Conservation (phyloP, 2,888 invertebrate genomes). For the Homarus gammarus region DNA sequence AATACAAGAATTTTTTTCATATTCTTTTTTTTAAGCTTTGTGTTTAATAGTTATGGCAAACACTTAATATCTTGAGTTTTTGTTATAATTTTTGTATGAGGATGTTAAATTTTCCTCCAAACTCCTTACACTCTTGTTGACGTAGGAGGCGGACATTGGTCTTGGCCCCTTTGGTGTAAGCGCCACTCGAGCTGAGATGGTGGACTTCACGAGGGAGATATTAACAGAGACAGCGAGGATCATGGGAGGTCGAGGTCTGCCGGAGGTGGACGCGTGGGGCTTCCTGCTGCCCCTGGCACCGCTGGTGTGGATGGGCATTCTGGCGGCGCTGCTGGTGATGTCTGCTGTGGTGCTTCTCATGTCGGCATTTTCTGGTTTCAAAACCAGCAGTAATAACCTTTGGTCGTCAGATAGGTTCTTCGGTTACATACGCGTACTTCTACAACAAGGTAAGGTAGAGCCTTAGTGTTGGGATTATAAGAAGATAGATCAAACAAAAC, state of each 20-base stretch:
- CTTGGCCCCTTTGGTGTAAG: not conserved
- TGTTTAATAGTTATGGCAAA: too few relatives aligned
- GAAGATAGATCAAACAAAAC: too few relatives aligned
- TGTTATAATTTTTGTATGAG: too few relatives aligned
- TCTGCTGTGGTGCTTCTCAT: not conserved
- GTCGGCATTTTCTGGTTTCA: not conserved
- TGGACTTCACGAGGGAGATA: not conserved
- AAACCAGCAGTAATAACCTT: not conserved
- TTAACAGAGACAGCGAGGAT: not conserved
- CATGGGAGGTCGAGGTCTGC: not conserved
- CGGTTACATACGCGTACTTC: constrained; percentile 1
- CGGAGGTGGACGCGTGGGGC: not conserved
- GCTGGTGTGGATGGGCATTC: not conserved
- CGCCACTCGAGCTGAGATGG: not conserved
- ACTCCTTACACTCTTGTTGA: too few relatives aligned
- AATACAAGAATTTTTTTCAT: too few relatives aligned
- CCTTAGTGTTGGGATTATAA: too few relatives aligned
- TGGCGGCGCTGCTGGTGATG: not conserved
- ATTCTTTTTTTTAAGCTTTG: too few relatives aligned
- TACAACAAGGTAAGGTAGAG: constrained; percentile 22
- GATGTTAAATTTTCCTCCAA: too few relatives aligned
- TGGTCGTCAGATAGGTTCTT: not conserved
- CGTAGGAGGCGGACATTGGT: not conserved
- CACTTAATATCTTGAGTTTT: too few relatives aligned
- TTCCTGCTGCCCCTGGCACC: not conserved